Evolutionary conservation across 2,797 vertebrate genomes (phyloP), one percentile per base, ranked within the genome.

Genomic region (Sebastes taczanowskii): DNA sequence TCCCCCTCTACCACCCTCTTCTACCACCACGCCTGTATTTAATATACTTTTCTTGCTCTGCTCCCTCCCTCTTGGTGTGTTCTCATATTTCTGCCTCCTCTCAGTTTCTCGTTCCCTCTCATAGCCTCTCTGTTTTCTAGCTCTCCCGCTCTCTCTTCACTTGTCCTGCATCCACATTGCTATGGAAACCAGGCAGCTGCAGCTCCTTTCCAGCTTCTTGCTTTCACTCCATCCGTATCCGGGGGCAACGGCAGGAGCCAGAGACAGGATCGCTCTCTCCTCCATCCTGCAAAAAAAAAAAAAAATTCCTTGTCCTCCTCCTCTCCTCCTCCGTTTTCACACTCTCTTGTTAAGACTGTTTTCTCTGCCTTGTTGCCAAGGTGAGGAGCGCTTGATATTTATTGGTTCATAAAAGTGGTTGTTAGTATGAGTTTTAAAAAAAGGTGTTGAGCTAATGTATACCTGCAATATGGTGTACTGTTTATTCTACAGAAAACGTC

Each of bases 141-240:
- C 78, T 69, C 74, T 83, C 63, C 22, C 59, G 29, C 14, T 74
- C 62, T 71, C 82, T 80, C 74, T 72, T 72, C 71, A 53, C 89
- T 91, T 65, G 70, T 89, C 89, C 92, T 92, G 93, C 90, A 94
- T 95, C 91, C 84, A 88, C 85, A 94, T 97, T 90, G 74, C 97
- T 94, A 96, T 95, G 94, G 95, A 94, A 94, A 96, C 96, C 84
- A 91, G 94, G 92, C 95, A 93, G 95, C 95, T 95, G 95, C 96
- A 94, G 94, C 93, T 93, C 92, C 91, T 89, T 49, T 92, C 90
- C 84, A 92, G 92, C 94, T 96, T 92, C 94, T 92, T 71, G 71
- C 91, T 94, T 95, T 95, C 93, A 85, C 92, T 94, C 93, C 88
- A 93, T 95, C 95, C 90, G 96, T 97, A 96, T 96, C 96, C 94